Conservation (phyloP, 2,797 vertebrate genomes). For the Jordanella pulchra region DNA sequence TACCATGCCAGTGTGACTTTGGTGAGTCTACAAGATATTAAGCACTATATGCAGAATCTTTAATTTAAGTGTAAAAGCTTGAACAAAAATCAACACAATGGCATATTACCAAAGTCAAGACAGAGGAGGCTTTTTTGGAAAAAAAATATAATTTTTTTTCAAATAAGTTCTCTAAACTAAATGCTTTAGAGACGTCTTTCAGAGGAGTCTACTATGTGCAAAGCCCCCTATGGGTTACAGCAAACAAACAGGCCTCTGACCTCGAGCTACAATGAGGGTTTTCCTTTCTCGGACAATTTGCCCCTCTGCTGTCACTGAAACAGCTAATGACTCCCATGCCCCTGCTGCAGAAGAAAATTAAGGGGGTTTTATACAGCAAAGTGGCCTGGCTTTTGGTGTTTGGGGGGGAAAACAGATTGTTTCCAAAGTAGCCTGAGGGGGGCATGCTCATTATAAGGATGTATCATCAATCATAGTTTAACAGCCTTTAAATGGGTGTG, state of each 20-base stretch:
- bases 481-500: conserved; percentile 70
- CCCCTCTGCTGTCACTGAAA: conserved; percentile 76
- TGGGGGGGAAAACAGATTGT: conserved; percentile 74
- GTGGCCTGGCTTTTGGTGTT: conserved; percentile 62
- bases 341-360: conserved; percentile 68
- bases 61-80: not conserved
- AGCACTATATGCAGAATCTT: not conserved
- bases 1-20: too few relatives aligned
- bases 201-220: conserved; percentile 17
- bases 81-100: not conserved
- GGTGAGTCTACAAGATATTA: not conserved
- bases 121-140: not conserved
- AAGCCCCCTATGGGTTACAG: conserved; percentile 38
- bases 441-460: conserved; percentile 52
- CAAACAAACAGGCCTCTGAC: conserved; percentile 62
- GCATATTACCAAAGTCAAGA: not conserved
- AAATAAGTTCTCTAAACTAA: not conserved
- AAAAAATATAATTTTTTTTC: not conserved
- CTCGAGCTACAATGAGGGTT: conserved; percentile 58
- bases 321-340: conserved; percentile 69
- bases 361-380: conserved; percentile 64
- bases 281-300: conserved; percentile 66
- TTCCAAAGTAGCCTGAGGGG: conserved; percentile 66
- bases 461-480: conserved; percentile 80
- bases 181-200: conserved; percentile 39